Percentiles rank a stretch among this genome's conserved stretches.
Conservation (phyloP, 2,888 invertebrate species). For the Antitype chi region DNA sequence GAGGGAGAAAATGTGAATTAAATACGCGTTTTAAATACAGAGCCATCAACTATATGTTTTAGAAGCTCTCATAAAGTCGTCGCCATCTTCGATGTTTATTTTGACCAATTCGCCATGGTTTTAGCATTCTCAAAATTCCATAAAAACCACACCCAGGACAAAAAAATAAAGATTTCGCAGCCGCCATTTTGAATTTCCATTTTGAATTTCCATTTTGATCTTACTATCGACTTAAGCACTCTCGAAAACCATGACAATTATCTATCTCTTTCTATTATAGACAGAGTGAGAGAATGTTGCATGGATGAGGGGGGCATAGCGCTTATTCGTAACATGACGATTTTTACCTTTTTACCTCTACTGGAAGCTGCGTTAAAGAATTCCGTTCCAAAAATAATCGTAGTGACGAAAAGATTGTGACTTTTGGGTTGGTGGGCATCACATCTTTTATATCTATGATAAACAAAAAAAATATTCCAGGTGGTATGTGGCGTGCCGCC, state of each 20-base stretch:
- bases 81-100: not conserved
- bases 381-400: not conserved
- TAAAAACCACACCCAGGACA: not conserved
- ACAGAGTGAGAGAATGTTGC: not conserved
- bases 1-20: no score
- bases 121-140: not conserved
- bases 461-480: constrained; percentile 34
- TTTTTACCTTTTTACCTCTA: not conserved
- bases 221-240: not conserved
- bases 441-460: not conserved
- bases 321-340: not conserved
- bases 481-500: constrained; percentile 98
- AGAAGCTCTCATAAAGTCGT: no score
- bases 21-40: no score
- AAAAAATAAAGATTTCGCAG: not conserved
- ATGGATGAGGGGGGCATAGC: not conserved
- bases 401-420: not conserved
- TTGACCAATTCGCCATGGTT: not conserved
- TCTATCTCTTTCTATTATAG: not conserved
- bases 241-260: not conserved
- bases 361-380: not conserved
- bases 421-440: not conserved
- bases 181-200: not conserved
- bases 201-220: not conserved
- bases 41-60: no score